A percentile compares a stretch with the other conserved stretches of the same genome.
Evolutionary conservation across 1,140 invertebrate species (phyloP).

Genomic region (Pararge aegeria): DNA sequence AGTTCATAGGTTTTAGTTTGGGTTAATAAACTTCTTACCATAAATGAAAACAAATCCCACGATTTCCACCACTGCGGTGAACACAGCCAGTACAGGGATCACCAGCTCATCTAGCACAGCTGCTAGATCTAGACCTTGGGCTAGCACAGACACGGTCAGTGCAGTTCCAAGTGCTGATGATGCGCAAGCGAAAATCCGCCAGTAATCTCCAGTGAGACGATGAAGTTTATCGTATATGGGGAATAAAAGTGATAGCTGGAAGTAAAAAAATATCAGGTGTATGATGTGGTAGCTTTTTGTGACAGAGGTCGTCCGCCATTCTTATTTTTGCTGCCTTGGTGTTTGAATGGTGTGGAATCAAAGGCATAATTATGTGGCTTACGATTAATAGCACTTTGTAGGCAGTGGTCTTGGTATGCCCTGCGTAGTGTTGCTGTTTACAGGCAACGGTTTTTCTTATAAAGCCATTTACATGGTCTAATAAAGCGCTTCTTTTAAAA

Average conservation of each 20-base stretch:
- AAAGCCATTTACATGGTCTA: too few relatives aligned
- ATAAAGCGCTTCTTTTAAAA: too few relatives aligned
- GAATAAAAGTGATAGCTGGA: slow-evolving; percentile 61
- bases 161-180: slow-evolving; percentile 60
- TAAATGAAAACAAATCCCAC: slow-evolving; percentile 71
- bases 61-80: slow-evolving; percentile 57
- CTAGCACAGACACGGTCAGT: slow-evolving; percentile 53
- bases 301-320: too few relatives aligned
- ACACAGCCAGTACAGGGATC: slow-evolving; percentile 52
- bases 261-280: slow-evolving; percentile 17
- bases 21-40: slow-evolving; percentile 51
- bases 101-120: slow-evolving; percentile 56
- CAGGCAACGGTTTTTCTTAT: too few relatives aligned
- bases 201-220: slow-evolving; percentile 52
- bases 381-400: too few relatives aligned
- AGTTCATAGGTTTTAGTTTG: too few relatives aligned
- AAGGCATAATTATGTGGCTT: too few relatives aligned
- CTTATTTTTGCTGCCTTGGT: too few relatives aligned
- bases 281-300: too few relatives aligned
- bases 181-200: slow-evolving; percentile 58
- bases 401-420: too few relatives aligned
- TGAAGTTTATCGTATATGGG: slow-evolving; percentile 65
- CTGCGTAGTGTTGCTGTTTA: too few relatives aligned
- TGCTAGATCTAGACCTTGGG: slow-evolving; percentile 48
- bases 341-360: too few relatives aligned